Base-by-base conservation (phyloP, 1,140 invertebrate species). In the Drosophila teissieri region DNA sequence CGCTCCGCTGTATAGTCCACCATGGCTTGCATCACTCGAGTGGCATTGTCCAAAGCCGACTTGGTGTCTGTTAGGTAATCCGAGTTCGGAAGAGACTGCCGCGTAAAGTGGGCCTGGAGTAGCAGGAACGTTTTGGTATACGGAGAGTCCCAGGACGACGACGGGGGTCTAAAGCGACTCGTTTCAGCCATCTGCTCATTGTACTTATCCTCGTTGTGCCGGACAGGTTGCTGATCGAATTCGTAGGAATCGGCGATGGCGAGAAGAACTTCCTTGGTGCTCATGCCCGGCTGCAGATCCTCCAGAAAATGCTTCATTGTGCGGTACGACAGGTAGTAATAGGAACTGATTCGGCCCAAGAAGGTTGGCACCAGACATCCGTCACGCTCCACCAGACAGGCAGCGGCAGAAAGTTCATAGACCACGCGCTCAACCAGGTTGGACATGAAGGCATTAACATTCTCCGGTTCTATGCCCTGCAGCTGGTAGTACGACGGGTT, bases 21-120 rank as follows among this genome's bases (percentile, higher is more conserved):
- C 96, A 99, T 98, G 27, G 98, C 98, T 96, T 99, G 98, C 74
- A 99, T 92, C 72, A 99, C 97, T 82, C 99, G 95, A 15, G 99
- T 96, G 27, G 97, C 95, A 92, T 99, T 98, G 93, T 99, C 99
- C 22, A 99, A 93, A 1, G 99, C 98, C 19, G 97, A 98, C 93
- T 99, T 99, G 1, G 97, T 95, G 93, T 99, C 99, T 0, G 99
- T 99, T 46, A 95, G 93, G 92, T 99, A 99, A 93, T 99, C 99
- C 6, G 97, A 95, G 84, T 96, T 97, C 0, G 98, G 98, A 36
- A 99, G 92, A 44, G 94, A 92, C 7, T 96, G 80, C 49, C 96
- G 95, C 15, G 95, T 95, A 90, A 99, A 97, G 93, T 99, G 98
- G 8, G 98, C 97, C 94, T 99, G 98, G 4, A 99, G 94, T 31